phyloP scores from a whole-genome alignment of 2,113 vertebrate genomes.

The Herpetotheres cachinnans region DNA sequence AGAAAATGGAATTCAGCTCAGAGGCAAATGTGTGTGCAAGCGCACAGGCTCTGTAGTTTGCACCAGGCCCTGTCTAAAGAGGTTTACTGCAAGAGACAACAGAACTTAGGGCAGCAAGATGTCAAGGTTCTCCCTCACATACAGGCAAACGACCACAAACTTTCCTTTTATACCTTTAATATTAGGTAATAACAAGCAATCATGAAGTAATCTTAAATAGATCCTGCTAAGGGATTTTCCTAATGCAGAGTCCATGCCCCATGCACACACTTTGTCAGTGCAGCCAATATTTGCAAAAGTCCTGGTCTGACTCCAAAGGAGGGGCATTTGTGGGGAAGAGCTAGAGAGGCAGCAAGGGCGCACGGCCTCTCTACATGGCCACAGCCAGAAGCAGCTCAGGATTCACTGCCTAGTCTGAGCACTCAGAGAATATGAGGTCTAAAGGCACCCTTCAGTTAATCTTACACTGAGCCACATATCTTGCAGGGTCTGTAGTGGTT shows the following conservation, averaged over 20 bases:
- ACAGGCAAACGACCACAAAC: rapidly evolving
- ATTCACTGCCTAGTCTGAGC: background rate
- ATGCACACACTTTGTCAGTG: background rate
- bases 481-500: background rate
- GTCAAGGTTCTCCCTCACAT: background rate
- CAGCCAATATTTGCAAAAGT: background rate
- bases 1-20: background rate
- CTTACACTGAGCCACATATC: background rate
- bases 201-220: background rate
- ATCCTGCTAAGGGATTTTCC: background rate
- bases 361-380: background rate
- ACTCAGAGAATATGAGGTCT: background rate
- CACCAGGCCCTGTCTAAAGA: background rate
- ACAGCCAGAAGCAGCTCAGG: background rate
- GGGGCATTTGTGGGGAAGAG: background rate
- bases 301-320: background rate
- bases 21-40: background rate
- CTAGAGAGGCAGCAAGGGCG: background rate
- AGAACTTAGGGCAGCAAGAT: background rate
- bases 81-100: background rate
- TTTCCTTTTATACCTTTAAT: background rate
- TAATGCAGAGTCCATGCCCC: background rate
- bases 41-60: background rate
- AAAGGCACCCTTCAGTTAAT: background rate
- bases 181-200: background rate